A percentile compares a stretch with the other conserved stretches of the same genome.
These are phyloP conservation scores for Trachemys scripta DNA, from an alignment of 2,113 vertebrate species.

Conservation along the genomic window DNA sequence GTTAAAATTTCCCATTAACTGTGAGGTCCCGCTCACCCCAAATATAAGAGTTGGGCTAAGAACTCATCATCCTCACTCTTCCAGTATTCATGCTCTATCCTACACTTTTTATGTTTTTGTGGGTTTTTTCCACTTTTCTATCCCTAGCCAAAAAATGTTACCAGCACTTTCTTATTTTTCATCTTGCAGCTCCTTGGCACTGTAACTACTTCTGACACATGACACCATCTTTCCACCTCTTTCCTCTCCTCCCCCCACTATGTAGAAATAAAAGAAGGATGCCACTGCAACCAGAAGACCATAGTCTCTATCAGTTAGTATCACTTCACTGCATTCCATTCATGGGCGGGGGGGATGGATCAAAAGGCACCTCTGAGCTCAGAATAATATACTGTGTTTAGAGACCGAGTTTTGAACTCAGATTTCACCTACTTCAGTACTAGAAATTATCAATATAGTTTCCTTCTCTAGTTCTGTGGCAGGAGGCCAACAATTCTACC, in stretches of 20 bases:
- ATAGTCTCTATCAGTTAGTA: background rate
- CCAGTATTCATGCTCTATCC: constrained; percentile 40
- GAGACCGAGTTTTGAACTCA: background rate
- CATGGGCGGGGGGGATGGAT: background rate
- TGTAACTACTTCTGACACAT: constrained; percentile 72
- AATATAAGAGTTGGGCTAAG: constrained; percentile 34
- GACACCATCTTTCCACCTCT: constrained; percentile 23
- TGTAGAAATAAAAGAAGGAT: constrained; percentile 33
- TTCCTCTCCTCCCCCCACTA: background rate
- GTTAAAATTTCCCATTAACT: background rate
- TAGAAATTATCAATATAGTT: constrained; percentile 49
- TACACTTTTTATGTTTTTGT: constrained; percentile 7
- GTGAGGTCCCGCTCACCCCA: background rate
- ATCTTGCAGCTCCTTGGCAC: constrained; percentile 47
- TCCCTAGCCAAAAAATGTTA: constrained; percentile 35
- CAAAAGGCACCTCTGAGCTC: background rate
- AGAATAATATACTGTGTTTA: background rate
- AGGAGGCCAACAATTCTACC: constrained; percentile 54
- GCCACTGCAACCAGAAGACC: constrained; percentile 8
- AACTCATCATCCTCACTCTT: background rate
- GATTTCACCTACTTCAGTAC: constrained; percentile 20
- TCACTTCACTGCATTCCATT: background rate
- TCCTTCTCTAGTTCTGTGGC: constrained; percentile 60
- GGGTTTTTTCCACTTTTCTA: constrained; percentile 30
- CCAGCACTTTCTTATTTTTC: constrained; percentile 63